phyloP scores from a whole-genome alignment of 2,113 vertebrate genomes.

The Trematomus loennbergii region DNA sequence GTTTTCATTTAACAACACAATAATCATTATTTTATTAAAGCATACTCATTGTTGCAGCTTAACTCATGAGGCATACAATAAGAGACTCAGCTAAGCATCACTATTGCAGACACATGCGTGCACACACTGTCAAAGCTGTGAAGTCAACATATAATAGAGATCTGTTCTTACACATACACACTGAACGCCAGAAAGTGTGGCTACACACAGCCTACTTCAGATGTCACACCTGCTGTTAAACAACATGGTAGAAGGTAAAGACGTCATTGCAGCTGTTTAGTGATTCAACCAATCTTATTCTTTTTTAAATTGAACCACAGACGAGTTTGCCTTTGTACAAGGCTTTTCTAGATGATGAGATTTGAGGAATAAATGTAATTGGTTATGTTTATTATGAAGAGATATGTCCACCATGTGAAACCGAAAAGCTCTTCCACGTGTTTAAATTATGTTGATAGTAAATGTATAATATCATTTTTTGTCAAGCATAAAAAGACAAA shows the following conservation, averaged over 20 bases:
- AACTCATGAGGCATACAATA: not conserved
- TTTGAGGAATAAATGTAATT: no score
- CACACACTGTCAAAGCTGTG: conserved; percentile 15
- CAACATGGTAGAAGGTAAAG: not conserved
- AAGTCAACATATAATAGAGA: conserved; percentile 23
- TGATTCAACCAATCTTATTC: no score
- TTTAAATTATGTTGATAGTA: not conserved
- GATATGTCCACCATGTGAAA: no score
- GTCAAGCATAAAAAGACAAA: not conserved
- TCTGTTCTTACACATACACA: not conserved
- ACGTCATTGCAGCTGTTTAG: no score
- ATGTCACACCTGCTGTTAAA: conserved; percentile 28
- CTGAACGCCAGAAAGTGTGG: conserved; percentile 11
- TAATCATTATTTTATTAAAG: no score
- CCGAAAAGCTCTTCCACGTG: conserved; percentile 1
- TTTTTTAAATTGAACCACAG: no score
- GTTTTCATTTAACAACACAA: not conserved
- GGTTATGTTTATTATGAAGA: no score
- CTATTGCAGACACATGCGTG: conserved; percentile 11
- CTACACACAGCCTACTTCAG: conserved; percentile 14
- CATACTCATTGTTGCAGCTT: not conserved
- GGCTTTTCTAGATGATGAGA: no score
- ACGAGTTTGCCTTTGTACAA: no score
- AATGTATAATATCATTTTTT: not conserved
- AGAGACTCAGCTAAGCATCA: not conserved